Evolutionary conservation across 1,140 invertebrate genomes (phyloP), one percentile per base, ranked within the genome.

Genomic region (Tetramorium alpestre): DNA sequence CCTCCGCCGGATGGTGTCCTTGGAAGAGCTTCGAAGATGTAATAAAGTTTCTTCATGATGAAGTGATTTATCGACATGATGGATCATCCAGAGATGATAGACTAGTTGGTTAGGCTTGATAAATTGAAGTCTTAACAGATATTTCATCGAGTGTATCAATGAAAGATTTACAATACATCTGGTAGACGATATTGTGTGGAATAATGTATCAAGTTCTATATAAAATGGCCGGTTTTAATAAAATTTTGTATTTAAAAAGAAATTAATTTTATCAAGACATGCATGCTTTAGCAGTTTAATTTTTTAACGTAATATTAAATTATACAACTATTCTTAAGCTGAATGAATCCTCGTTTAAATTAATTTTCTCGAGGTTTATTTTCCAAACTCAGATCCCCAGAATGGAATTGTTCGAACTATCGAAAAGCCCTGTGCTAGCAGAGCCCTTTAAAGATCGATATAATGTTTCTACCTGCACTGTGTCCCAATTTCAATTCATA

Each of bases 1-100:
- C 11, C 41, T 81, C 10, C 54, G 18, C 38, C 7, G 69, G 54
- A 60, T 47, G 38, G 49, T 70, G 51, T 70, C 80, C 47, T 78
- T 65, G 58, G 41, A 47, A n/a, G 38, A 65, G n/a, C 18, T 64
- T 78, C 58, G 6, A 78, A 85, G 51, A 60, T 51, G 47, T 78
- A 78, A 78, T 78, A 28, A 77, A 58, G 69, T 84, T 84, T 84
- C 70, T 75, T 75, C 25, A n/a, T 38, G 41, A 11, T 69, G 60
- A 58, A 54, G 11, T 77, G 75, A 89, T 85, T 77, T 88, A 82
- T 70, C 44, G 56, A 18, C 5, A 38, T 75, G 80, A 84, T 41
- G 16, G 69, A 84, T 84, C 51, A 33, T 73, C 33, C 22, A 16
- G n/a, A 47, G 25, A 73, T 73, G 80, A 84, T 47, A 47, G 56